Evolutionary conservation across 2,888 invertebrate species (phyloP).

Genomic region (Synergus gifuensis): DNA sequence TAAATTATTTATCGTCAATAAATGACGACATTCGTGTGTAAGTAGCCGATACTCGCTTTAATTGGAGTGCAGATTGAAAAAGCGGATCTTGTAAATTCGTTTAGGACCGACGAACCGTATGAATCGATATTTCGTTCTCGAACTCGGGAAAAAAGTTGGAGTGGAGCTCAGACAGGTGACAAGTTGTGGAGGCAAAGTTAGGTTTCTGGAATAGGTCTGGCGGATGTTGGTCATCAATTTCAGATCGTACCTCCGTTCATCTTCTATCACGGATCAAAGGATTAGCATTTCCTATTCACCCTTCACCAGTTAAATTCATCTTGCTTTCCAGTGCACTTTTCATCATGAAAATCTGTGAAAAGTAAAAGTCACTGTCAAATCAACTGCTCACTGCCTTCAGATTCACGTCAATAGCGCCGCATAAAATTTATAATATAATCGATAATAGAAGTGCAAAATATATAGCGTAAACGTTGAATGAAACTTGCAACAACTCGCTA

Average conservation of each 20-base stretch:
- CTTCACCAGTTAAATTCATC: neutral
- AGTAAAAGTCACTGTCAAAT: neutral
- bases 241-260: slow-evolving; percentile 13
- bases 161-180: slow-evolving; percentile 28
- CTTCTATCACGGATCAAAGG: neutral
- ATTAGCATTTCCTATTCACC: neutral
- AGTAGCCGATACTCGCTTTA: slow-evolving; percentile 21
- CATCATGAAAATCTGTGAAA: neutral
- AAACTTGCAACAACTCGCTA: neutral
- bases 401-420: neutral
- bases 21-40: neutral
- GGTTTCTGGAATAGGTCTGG: slow-evolving; percentile 9
- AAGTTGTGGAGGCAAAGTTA: slow-evolving; percentile 29
- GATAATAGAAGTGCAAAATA: neutral
- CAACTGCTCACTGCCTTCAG: neutral
- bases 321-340: neutral
- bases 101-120: slow-evolving; percentile 23
- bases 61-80: slow-evolving; percentile 27
- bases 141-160: slow-evolving; percentile 20
- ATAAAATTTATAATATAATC: neutral
- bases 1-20: slow-evolving; percentile 9
- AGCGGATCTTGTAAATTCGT: slow-evolving; percentile 31
- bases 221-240: slow-evolving; percentile 20
- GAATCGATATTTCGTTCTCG: slow-evolving; percentile 34
- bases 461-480: slow-evolving; percentile 18